Evolutionary conservation across 2,797 vertebrate species (phyloP), one percentile per base, ranked within the genome.

Genomic region (Etheostoma perlongum): DNA sequence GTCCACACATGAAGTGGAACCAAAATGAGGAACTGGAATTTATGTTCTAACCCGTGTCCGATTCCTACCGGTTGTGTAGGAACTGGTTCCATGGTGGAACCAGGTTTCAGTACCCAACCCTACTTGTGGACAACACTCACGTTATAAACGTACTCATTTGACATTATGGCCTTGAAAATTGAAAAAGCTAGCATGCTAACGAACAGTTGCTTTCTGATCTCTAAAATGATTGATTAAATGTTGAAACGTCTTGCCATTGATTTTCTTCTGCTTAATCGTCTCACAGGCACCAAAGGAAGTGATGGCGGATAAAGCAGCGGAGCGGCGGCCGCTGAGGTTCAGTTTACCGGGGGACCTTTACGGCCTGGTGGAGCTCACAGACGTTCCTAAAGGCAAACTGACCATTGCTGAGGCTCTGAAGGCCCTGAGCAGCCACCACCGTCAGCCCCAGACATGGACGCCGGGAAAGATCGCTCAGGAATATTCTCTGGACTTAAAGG

Each of bases 321-420:
- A 72, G 33, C 88, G 86, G 54, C 94, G 98, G 82, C 92, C 90
- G 6, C 88, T 95, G 5, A 96, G 87, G 82, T 91, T 92, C 82
- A 92, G 88, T 53, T 74, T 95, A 4, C 92, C 94, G 0, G 86
- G 73, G 5, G 25, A 72, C n/a, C 10, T 5, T 0, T 85, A 85
- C 1, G 81, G 90, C 66, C 68, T 93, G 46, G 69, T 76, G 66
- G 90, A 96, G 36, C 44, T 97, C 78, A 85, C 89, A 2, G 94
- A 94, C 27, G 93, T 99, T 87, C 92, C 96, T 1, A 96, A 95
- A 94, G 98, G 97, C 82, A 98, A 95, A 77, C 93, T 99, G 87
- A 96, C 96, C 46, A 72, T 97, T 65, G 87, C 94, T 2, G 98
- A 99, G 83, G 96, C 95, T 23, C 86, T 99, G 82, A 96, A 91